Evolutionary conservation across 2,113 vertebrate genomes (phyloP).

Genomic region (Istiophorus platypterus): DNA sequence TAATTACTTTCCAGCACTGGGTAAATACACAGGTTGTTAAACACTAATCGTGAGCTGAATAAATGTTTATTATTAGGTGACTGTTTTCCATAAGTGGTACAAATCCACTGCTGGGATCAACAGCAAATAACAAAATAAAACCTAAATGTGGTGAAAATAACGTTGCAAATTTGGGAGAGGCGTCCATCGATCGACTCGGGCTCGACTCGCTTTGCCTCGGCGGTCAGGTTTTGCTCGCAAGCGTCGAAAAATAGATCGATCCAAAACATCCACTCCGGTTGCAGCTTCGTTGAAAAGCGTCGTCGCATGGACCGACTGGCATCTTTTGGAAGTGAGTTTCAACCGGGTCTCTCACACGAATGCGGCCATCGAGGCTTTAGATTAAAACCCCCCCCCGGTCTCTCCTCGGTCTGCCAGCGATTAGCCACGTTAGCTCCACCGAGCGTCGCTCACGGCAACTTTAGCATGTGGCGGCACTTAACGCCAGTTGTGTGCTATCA

Average conservation of each 20-base stretch:
- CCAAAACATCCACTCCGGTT: neutral
- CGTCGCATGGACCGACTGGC: constrained; percentile 89
- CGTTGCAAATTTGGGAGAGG: no score
- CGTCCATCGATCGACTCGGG: neutral
- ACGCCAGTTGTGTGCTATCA: neutral
- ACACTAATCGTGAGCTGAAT: neutral
- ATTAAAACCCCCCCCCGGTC: accelerated
- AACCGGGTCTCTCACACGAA: neutral
- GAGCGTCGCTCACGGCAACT: constrained; percentile 27
- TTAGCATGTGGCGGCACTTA: neutral
- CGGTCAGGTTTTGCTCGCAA: constrained; percentile 2
- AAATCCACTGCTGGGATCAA: neutral
- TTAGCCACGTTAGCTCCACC: neutral
- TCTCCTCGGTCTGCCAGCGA: accelerated
- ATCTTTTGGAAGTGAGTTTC: constrained; percentile 92
- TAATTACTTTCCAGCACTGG: no score
- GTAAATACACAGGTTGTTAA: neutral
- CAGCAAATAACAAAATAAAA: neutral
- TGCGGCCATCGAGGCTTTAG: neutral
- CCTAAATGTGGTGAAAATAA: neutral
- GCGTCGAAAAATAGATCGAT: constrained; percentile 47
- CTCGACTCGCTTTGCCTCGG: constrained; percentile 42
- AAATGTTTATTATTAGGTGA: neutral
- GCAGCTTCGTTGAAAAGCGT: constrained; percentile 15
- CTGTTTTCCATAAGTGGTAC: neutral